Conservation (phyloP, 2,797 vertebrate genomes). For the Eospalax fontanierii region DNA sequence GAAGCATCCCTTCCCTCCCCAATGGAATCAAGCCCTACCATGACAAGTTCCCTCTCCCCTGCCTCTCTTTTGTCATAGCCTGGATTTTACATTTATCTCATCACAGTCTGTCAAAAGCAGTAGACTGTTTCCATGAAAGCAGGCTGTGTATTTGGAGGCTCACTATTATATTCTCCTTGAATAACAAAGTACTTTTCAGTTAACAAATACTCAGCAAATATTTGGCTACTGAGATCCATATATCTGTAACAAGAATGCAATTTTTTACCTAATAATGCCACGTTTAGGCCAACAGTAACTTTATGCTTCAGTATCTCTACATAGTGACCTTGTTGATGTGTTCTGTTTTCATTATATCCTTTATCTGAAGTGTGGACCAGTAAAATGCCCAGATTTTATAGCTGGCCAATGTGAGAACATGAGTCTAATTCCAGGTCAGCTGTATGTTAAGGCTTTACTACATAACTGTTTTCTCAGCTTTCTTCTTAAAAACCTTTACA, state of each 20-base stretch:
- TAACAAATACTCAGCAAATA: conserved; percentile 15
- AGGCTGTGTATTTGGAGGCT: not conserved
- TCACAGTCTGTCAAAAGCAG: not conserved
- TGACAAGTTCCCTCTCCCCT: not conserved
- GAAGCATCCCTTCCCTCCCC: not conserved
- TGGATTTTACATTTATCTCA: not conserved
- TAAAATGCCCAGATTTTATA: too few relatives aligned
- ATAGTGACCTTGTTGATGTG: too few relatives aligned
- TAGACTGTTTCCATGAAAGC: not conserved
- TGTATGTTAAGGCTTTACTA: too few relatives aligned
- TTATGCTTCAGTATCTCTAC: not conserved
- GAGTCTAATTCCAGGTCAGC: too few relatives aligned
- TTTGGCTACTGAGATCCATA: not conserved
- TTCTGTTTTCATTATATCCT: too few relatives aligned
- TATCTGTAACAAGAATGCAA: not conserved
- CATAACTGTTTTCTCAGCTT: too few relatives aligned
- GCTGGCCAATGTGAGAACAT: too few relatives aligned
- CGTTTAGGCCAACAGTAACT: not conserved
- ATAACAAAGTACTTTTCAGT: not conserved
- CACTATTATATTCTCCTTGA: conserved; percentile 25
- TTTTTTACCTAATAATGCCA: not conserved
- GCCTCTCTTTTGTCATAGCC: not conserved
- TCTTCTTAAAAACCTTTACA: too few relatives aligned
- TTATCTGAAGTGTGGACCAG: too few relatives aligned
- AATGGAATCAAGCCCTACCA: not conserved